These are phyloP conservation scores for Salvelinus alpinus DNA, from an alignment of 2,113 vertebrate species.

Conservation along the genomic window DNA sequence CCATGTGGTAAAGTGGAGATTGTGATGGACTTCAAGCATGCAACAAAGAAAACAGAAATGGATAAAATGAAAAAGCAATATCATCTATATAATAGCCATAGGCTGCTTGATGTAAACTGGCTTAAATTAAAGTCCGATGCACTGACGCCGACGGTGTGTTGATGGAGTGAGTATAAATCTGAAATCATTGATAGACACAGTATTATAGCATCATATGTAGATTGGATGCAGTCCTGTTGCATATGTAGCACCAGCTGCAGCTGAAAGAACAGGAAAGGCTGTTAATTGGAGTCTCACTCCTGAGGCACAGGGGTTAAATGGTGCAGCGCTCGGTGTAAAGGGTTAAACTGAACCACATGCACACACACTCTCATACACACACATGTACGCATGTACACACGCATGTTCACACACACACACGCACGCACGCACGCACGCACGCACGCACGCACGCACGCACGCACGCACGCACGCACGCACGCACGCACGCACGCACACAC, in stretches of 20 bases:
- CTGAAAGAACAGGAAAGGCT: slow-evolving; percentile 65
- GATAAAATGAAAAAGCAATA: not conserved
- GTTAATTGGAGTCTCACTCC: slow-evolving; percentile 62
- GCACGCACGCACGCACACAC: no score
- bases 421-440: no score
- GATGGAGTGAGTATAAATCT: not conserved
- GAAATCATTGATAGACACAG: not conserved
- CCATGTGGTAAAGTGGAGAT: not conserved
- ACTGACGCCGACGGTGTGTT: not conserved
- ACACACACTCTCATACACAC: slow-evolving; percentile 16
- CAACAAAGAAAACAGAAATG: not conserved
- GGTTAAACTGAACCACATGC: slow-evolving; percentile 72
- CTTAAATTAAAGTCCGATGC: not conserved
- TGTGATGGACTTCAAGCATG: not conserved
- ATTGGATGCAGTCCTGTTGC: not conserved
- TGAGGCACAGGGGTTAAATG: slow-evolving; percentile 62
- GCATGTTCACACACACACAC: no score
- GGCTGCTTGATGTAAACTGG: not conserved
- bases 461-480: not conserved
- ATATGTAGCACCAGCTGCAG: slow-evolving; percentile 54
- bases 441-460: no score
- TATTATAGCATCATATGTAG: not conserved
- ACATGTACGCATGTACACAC: not conserved
- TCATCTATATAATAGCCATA: not conserved
- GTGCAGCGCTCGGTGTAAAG: slow-evolving; percentile 64